A percentile compares a stretch with the other conserved stretches of the same genome.
Evolutionary conservation across 2,888 invertebrate genomes (phyloP).

Genomic region (Mystacides longicornis): DNA sequence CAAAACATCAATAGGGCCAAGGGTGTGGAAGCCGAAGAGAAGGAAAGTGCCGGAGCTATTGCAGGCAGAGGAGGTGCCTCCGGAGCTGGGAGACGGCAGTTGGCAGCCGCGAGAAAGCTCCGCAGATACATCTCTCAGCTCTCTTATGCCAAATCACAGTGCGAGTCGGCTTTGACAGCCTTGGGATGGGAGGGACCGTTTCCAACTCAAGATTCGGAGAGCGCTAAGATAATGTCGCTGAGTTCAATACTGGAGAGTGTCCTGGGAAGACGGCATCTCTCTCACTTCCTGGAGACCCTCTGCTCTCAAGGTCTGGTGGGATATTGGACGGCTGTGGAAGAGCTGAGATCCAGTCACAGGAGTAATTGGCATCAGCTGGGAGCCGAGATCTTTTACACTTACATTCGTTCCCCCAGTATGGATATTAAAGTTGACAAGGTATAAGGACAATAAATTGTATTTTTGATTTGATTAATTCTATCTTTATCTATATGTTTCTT

Average conservation of each 20-base stretch:
- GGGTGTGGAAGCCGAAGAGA: conserved; percentile 53
- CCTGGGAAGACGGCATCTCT: conserved; percentile 71
- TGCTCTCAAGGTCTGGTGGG: conserved; percentile 79
- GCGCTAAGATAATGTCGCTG: conserved; percentile 50
- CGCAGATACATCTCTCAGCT: conserved; percentile 79
- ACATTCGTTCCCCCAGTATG: conserved; percentile 72
- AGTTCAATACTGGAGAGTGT: conserved; percentile 69
- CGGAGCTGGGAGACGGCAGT: conserved; percentile 63
- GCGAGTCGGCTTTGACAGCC: conserved; percentile 66
- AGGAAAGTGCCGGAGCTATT: conserved; percentile 46
- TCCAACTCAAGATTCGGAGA: conserved; percentile 47
- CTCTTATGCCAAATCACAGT: conserved; percentile 71
- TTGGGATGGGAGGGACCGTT: conserved; percentile 73
- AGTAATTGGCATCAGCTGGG: conserved; percentile 79
- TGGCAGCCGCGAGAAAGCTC: conserved; percentile 71
- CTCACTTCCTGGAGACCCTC: conserved; percentile 73
- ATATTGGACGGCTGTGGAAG: conserved; percentile 82
- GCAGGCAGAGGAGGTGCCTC: conserved; percentile 42
- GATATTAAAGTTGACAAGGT: conserved; percentile 77
- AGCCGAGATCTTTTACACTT: conserved; percentile 87
- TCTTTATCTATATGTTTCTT: no score
- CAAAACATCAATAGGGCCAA: conserved; percentile 84
- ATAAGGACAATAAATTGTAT: no score
- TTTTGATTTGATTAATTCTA: no score
- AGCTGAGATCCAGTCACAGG: conserved; percentile 67